phyloP scores from a whole-genome alignment of 2,888 invertebrate genomes.

The Acronicta leporina region DNA sequence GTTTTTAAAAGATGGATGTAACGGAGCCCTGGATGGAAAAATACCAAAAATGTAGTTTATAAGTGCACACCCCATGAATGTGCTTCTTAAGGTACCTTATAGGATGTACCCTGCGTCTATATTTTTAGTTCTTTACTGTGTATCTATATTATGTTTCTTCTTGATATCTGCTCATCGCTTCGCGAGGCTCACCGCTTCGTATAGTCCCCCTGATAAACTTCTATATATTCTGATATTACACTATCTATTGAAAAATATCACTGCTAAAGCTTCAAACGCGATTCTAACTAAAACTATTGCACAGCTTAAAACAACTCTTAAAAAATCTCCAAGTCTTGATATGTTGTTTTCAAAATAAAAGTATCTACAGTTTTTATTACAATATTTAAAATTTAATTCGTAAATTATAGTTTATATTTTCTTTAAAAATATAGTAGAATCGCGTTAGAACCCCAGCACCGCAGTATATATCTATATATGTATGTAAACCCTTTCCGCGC shows the following conservation, averaged over 20 bases:
- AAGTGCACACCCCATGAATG: conserved; percentile 88
- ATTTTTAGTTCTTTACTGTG: conserved; percentile 76
- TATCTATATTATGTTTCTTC: conserved; percentile 73
- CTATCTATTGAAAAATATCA: conserved; percentile 71
- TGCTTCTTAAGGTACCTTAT: conserved; percentile 83
- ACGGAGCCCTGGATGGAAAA: conserved; percentile 85
- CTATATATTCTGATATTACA: conserved; percentile 68
- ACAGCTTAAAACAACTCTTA: conserved; percentile 1
- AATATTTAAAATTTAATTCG: too few relatives aligned
- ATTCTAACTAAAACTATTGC: conserved; percentile 57
- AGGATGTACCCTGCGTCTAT: conserved; percentile 80
- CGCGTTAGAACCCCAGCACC: conserved; percentile 54
- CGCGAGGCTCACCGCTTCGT: conserved; percentile 86
- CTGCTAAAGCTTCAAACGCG: conserved; percentile 72
- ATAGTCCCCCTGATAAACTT: conserved; percentile 73
- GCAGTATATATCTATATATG: conserved; percentile 50
- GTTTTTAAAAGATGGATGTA: conserved; percentile 65
- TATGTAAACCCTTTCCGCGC: conserved; percentile 37
- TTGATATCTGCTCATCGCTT: conserved; percentile 79
- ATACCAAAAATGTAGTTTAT: conserved; percentile 72
- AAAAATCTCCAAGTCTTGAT: neutral
- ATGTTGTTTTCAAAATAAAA: too few relatives aligned
- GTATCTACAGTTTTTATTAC: too few relatives aligned
- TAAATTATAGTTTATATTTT: neutral
- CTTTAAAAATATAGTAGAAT: conserved; percentile 32